Evolutionary conservation across 2,888 invertebrate species (phyloP), one percentile per base, ranked within the genome.

Genomic region (Portevinia maculata): DNA sequence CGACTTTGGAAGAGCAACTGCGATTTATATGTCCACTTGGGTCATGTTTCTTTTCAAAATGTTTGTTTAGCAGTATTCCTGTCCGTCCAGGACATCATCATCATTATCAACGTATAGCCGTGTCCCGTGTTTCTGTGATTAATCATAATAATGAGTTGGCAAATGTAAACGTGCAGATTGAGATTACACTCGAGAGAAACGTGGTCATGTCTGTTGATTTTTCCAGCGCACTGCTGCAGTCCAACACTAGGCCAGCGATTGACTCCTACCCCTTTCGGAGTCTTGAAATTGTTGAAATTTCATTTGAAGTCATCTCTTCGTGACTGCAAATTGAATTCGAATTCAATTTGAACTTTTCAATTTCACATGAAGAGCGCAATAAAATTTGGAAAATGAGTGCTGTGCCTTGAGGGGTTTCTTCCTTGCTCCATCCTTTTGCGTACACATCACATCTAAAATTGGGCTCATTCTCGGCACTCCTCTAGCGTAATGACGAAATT

Each of bases 241-340:
- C 19, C 28, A 32, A 60, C 19, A 15, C 32, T 28, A 15, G 13
- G 9, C 17, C 55, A 21, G 6, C 1, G 4, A 9, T 19, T 0
- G 3, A 9, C 28, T 13, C 7, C 32, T 2, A 6, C 44, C 13
- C 39, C 41, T 19, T 13, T 13, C 41, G 4, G n/a, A 8, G 24
- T 32, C 8, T 24, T 44, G 71, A 71, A 75, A 71, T 71, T 71
- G 53, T 74, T 74, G 44, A 75, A 79, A 75, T 79, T 79, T 79
- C 67, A 79, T 79, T 79, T 76, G 76, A 65, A 71, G 70, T 78
- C 83, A 67, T 67, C 24, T 24, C 24, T 24, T 24, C 24, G 24
- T 24, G 24, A 88, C 87, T 89, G 89, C 88, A 90, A 89, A 89
- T 90, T 89, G 88, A 89, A 89, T 89, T 89, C 89, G 88, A 89